Conservation (phyloP, 2,113 vertebrate species). For the Nyctibius bracteatus region DNA sequence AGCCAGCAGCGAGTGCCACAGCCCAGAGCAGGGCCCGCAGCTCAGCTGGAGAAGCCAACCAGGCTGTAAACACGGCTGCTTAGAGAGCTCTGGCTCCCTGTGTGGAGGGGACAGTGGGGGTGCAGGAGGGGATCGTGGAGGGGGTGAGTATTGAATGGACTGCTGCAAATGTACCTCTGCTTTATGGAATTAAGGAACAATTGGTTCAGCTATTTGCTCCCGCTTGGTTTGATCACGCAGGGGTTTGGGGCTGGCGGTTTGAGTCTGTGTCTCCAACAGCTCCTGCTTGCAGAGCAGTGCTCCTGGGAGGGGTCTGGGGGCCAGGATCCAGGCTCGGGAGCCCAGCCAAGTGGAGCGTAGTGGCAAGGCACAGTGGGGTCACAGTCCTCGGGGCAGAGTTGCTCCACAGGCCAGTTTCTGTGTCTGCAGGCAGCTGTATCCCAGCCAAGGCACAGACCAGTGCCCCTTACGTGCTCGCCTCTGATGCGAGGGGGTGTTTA, state of each 20-base stretch:
- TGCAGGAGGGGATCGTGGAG: rapidly evolving
- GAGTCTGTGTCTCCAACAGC: not conserved
- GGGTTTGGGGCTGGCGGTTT: too few species aligned
- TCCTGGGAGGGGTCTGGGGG: not conserved
- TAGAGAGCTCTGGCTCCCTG: rapidly evolving
- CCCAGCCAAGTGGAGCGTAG: rapidly evolving
- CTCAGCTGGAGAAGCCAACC: rapidly evolving
- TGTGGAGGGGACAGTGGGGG: rapidly evolving
- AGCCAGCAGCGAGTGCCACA: not conserved
- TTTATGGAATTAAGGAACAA: rapidly evolving
- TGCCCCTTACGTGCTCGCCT: rapidly evolving
- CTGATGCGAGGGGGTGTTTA: rapidly evolving
- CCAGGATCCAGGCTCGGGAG: rapidly evolving
- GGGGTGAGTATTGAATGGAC: rapidly evolving
- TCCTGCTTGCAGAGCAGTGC: not conserved
- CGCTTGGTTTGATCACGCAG: rapidly evolving
- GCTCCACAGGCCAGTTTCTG: rapidly evolving
- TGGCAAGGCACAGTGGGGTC: rapidly evolving
- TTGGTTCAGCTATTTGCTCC: not conserved
- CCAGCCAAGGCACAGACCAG: rapidly evolving
- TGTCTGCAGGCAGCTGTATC: not conserved
- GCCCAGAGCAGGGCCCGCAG: not conserved
- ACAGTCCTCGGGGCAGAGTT: rapidly evolving
- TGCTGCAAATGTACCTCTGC: rapidly evolving
- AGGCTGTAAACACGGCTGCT: not conserved